A percentile compares a stretch with the other conserved stretches of the same genome.
phyloP scores from a whole-genome alignment of 2,797 vertebrate genomes.

The Intellagama lesueurii region DNA sequence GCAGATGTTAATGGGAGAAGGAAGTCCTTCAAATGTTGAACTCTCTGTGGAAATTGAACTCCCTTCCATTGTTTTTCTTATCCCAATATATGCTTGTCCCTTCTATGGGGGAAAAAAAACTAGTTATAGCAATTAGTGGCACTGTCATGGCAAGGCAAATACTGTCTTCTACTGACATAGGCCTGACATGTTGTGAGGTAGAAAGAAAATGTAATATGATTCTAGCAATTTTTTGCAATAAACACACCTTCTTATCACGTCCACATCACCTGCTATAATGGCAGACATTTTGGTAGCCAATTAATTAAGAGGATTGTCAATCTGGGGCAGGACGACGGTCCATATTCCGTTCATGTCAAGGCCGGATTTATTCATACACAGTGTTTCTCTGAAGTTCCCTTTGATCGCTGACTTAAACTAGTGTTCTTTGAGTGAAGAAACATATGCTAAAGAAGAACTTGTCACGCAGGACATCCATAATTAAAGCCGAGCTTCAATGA shows the following conservation, averaged over 20 bases:
- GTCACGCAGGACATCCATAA: slow-evolving; percentile 60
- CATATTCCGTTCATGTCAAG: not conserved
- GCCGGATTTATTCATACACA: slow-evolving; percentile 31
- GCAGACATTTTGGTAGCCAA: not conserved
- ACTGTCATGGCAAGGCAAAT: not conserved
- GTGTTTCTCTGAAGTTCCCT: slow-evolving; percentile 45
- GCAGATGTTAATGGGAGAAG: no score
- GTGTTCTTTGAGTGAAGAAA: slow-evolving; percentile 65
- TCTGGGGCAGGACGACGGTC: slow-evolving; percentile 11
- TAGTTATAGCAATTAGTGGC: not conserved
- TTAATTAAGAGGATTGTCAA: not conserved
- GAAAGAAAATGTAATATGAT: not conserved
- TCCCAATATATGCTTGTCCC: not conserved
- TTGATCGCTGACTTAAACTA: slow-evolving; percentile 53
- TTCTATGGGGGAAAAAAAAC: not conserved
- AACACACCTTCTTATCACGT: not conserved
- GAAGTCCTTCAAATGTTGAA: not conserved
- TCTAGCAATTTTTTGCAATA: not conserved
- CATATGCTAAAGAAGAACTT: slow-evolving; percentile 66
- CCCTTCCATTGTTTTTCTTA: not conserved
- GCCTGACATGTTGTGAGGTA: not conserved
- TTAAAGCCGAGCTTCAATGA: slow-evolving; percentile 66
- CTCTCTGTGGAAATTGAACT: not conserved
- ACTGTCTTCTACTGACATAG: not conserved
- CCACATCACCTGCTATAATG: not conserved